A percentile compares a stretch with the other conserved stretches of the same genome.
These are phyloP conservation scores for Acestrorhynchus altus DNA, from an alignment of 2,797 vertebrate genomes.

Conservation along the genomic window DNA sequence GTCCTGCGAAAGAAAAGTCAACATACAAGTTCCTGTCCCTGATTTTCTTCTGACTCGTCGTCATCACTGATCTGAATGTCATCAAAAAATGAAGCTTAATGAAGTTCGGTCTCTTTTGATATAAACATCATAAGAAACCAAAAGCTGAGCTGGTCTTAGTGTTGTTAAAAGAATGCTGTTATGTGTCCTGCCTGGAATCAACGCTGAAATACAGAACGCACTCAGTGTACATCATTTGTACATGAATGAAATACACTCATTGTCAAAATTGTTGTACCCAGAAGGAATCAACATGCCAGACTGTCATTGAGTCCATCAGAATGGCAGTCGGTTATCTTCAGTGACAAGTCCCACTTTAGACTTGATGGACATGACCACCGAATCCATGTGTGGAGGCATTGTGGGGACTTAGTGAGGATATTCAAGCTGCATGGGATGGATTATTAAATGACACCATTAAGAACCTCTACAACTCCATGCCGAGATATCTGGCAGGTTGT, in stretches of 20 bases:
- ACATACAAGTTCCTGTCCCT: neutral
- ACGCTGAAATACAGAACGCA: neutral
- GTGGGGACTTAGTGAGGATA: too few relatives aligned
- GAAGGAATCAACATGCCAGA: too few relatives aligned
- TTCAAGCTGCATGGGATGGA: too few relatives aligned
- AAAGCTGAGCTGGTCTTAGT: neutral
- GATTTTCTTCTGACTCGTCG: constrained; percentile 17
- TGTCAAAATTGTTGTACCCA: too few relatives aligned
- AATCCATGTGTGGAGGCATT: too few relatives aligned
- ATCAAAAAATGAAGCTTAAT: constrained; percentile 1
- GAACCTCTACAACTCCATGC: too few relatives aligned
- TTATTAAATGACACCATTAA: too few relatives aligned
- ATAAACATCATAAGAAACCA: neutral
- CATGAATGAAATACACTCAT: neutral
- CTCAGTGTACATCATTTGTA: neutral
- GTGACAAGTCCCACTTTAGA: too few relatives aligned
- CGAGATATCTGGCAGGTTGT: too few relatives aligned
- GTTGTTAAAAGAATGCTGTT: neutral
- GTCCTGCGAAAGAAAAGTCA: neutral
- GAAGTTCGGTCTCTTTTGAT: neutral
- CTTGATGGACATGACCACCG: too few relatives aligned
- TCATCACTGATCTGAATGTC: constrained; percentile 8
- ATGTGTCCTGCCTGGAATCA: neutral
- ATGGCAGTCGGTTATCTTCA: too few relatives aligned
- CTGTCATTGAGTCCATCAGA: too few relatives aligned